phyloP scores from a whole-genome alignment of 2,113 vertebrate genomes.

The Callorhinus ursinus region DNA sequence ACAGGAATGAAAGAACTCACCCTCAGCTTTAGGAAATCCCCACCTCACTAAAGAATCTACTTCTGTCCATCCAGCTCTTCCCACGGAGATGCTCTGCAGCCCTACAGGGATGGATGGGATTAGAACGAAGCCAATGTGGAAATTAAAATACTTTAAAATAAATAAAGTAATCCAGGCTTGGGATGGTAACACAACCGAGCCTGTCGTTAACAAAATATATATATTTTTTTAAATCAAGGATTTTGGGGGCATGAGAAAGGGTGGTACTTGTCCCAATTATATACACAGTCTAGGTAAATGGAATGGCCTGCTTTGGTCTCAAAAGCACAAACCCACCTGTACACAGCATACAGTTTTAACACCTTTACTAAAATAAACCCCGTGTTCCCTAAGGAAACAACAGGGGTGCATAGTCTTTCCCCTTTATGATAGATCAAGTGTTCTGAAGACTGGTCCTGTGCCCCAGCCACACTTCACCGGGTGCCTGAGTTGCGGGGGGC shows the following conservation, averaged over 20 bases:
- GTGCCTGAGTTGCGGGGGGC: rapidly evolving
- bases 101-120: neutral
- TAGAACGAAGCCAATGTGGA: slow-evolving; percentile 42
- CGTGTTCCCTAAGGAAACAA: neutral
- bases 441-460: neutral
- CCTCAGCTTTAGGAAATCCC: neutral
- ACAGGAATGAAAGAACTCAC: slow-evolving; percentile 23
- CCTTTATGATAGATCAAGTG: neutral
- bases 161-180: slow-evolving; percentile 79
- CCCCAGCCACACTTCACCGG: neutral
- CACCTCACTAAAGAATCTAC: slow-evolving; percentile 9
- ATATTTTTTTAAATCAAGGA: neutral
- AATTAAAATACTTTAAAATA: slow-evolving; percentile 72
- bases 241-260: neutral
- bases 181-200: slow-evolving; percentile 59
- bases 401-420: neutral
- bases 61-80: neutral
- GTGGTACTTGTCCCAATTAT: neutral
- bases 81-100: neutral
- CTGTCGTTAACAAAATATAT: slow-evolving; percentile 75
- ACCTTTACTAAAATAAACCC: neutral
- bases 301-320: neutral
- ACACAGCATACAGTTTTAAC: neutral
- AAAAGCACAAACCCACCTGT: neutral
- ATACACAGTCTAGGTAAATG: slow-evolving; percentile 2